A percentile compares a stretch with the other conserved stretches of the same genome.
Evolutionary conservation across 2,113 vertebrate species (phyloP).

Genomic region (Tragelaphus imberbis): DNA sequence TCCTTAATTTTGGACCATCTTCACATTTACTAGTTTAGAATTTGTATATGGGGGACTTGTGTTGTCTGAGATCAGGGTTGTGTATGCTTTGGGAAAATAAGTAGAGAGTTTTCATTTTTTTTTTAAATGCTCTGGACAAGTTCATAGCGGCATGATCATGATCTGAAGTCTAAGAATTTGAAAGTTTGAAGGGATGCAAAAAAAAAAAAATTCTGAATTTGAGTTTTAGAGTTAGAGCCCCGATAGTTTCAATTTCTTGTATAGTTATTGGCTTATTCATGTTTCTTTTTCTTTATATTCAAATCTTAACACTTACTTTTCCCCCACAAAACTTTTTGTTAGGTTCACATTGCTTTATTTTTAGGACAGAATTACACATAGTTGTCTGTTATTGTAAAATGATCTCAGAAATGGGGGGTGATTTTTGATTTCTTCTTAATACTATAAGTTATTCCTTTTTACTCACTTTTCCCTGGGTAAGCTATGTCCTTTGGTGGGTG

Average conservation of each 20-base stretch:
- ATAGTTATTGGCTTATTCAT: neutral
- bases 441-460: neutral
- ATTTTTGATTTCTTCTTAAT: neutral
- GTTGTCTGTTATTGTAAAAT: neutral
- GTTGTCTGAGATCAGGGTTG: neutral
- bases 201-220: neutral
- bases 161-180: neutral
- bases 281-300: neutral
- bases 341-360: neutral
- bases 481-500: neutral
- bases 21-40: neutral
- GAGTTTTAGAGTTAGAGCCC: neutral
- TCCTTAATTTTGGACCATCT: neutral
- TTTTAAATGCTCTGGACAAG: neutral
- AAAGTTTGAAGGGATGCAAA: neutral
- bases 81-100: neutral
- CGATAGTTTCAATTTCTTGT: neutral
- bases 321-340: neutral
- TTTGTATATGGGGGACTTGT: neutral
- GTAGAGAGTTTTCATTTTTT: neutral
- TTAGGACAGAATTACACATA: neutral
- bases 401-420: neutral
- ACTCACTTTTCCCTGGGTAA: neutral
- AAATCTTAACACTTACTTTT: neutral
- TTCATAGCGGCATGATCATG: neutral